phyloP scores from a whole-genome alignment of 2,888 invertebrate genomes.

The Ennomos fuscantarius region DNA sequence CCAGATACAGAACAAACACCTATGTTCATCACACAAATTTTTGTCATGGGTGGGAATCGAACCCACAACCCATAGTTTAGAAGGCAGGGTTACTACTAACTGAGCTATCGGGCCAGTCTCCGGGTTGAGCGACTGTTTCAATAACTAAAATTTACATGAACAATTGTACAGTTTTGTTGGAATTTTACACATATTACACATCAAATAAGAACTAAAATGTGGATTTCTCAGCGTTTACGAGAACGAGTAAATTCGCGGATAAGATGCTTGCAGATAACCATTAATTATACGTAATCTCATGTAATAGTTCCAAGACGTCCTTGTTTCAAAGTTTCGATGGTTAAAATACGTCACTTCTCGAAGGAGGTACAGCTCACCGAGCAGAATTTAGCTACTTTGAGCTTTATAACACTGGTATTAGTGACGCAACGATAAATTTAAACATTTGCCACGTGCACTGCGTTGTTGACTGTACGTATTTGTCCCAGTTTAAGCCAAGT shows the following conservation, averaged over 20 bases:
- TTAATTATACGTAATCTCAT: conserved; percentile 27
- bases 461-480: conserved; percentile 14
- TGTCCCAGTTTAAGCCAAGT: conserved; percentile 9
- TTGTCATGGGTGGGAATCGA: too few relatives aligned
- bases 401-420: conserved; percentile 1
- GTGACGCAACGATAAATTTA: neutral
- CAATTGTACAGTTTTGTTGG: neutral
- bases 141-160: neutral
- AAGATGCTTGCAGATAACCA: conserved; percentile 19
- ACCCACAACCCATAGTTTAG: too few relatives aligned
- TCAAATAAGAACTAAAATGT: conserved; percentile 1
- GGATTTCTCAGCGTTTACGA: conserved; percentile 12
- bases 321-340: conserved; percentile 27
- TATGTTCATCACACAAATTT: too few relatives aligned
- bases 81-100: too few relatives aligned
- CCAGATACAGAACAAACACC: too few relatives aligned
- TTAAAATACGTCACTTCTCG: conserved; percentile 23
- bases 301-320: conserved; percentile 20
- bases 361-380: conserved; percentile 6
- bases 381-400: conserved; percentile 5
- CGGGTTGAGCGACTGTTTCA: too few relatives aligned
- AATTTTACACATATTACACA: neutral
- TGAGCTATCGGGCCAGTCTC: too few relatives aligned
- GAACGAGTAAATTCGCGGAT: conserved; percentile 16
- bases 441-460: neutral